Evolutionary conservation across 1,140 invertebrate species (phyloP), one percentile per base, ranked within the genome.

Genomic region (Reticulitermes speratus): DNA sequence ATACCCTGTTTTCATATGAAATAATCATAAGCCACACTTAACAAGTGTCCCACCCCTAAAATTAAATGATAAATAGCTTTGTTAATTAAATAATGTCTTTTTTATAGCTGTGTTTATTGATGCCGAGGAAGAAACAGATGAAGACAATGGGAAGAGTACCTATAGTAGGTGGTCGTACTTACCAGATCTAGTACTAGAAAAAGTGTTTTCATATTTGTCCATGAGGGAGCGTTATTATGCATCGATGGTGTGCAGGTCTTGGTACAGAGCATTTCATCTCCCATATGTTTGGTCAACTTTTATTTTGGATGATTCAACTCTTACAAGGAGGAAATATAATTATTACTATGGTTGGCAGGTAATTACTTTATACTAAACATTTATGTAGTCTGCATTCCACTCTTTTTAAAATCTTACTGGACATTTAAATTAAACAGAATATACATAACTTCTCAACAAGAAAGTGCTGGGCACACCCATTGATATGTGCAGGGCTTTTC

Each of bases 311-410:
- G 96, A 97, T 89, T 92, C 91, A 19, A 96, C 96, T 0, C 90
- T 97, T 7, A 96, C 96, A 0, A 92, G 95, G 85, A 91, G 95
- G 9, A 94, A 94, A 89, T 97, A 94, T 89, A 96, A 97, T 90
- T 96, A 96, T 88, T 97, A 97, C 90, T 95, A 95, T 85, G 96
- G 96, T 19, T 97, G 96, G 94, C 95, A 96, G 90, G 93, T 93
- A 90, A 87, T 85, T 59, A 59, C 32, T 48, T 5, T 44, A 23
- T 82, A 11, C 25, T 23, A 81, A 45, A 2, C 19, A 44, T 19
- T 55, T 55, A 55, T 21, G 14, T 55, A 55, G 14, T 55, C 52
- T 55, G 19, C 52, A n/a, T 38, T 30, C 25, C 30, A 69, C 45
- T 86, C 48, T 75, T n/a, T 23, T 14, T 48, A n/a, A 48, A 25